A percentile compares a stretch with the other conserved stretches of the same genome.
Conservation (phyloP, 1,140 invertebrate genomes). For the Drosophila repleta region DNA sequence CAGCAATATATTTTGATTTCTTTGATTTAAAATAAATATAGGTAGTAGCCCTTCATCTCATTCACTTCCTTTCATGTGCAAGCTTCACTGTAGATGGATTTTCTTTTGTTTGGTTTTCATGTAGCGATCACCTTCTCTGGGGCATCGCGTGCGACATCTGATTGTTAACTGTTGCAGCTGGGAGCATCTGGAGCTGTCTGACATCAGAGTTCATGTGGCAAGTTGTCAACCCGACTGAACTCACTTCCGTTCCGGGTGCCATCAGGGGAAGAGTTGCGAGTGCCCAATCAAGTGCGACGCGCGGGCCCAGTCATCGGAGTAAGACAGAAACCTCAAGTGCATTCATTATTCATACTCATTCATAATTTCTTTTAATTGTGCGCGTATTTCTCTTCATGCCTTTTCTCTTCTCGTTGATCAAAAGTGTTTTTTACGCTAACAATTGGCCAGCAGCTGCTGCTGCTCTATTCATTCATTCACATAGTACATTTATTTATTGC, state of each 20-base stretch:
- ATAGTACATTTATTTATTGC: slow-evolving; percentile 52
- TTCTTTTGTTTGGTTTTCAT: no score
- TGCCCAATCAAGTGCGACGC: slow-evolving; percentile 6
- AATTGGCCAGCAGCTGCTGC: slow-evolving; percentile 51
- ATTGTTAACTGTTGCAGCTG: slow-evolving; percentile 3
- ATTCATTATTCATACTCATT: slow-evolving; percentile 66
- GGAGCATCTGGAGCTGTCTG: neutral
- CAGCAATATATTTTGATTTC: no score
- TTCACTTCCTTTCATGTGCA: no score
- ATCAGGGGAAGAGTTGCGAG: neutral
- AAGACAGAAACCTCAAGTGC: slow-evolving; percentile 53
- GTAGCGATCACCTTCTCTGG: neutral
- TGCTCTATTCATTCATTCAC: slow-evolving; percentile 62
- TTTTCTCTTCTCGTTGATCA: slow-evolving; percentile 5
- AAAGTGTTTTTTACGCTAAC: slow-evolving; percentile 16
- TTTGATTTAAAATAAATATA: no score
- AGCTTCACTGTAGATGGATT: no score
- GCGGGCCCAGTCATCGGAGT: slow-evolving; percentile 22
- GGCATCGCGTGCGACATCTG: neutral
- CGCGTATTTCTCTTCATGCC: slow-evolving; percentile 24
- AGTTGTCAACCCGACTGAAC: slow-evolving; percentile 61
- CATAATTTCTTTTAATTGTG: slow-evolving; percentile 79
- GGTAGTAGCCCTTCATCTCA: no score
- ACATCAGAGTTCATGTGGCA: slow-evolving; percentile 26
- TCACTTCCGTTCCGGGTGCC: slow-evolving; percentile 61